Evolutionary conservation across 2,113 vertebrate species (phyloP).

Genomic region (Ammodytes marinus): DNA sequence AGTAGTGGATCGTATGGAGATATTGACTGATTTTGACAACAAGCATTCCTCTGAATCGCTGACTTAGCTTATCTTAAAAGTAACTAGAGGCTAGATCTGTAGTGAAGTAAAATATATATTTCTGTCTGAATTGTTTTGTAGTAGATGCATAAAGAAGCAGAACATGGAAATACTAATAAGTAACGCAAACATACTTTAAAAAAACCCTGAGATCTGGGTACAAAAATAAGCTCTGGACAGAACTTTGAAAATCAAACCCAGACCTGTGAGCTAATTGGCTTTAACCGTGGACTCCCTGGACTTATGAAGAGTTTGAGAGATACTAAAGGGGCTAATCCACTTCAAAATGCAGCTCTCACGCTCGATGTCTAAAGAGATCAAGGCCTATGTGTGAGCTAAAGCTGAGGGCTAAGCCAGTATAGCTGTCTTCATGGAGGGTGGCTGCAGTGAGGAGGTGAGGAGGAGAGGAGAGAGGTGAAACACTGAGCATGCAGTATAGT

Average conservation of each 20-base stretch:
- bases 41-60: too few species aligned
- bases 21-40: too few species aligned
- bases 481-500: constrained; percentile 51
- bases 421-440: constrained; percentile 32
- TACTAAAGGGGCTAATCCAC: constrained; percentile 47
- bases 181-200: too few species aligned
- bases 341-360: constrained; percentile 59
- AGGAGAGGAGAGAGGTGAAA: constrained; percentile 53
- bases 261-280: constrained; percentile 52
- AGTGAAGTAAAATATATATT: too few species aligned
- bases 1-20: too few species aligned
- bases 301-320: constrained; percentile 40
- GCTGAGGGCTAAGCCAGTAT: constrained; percentile 44
- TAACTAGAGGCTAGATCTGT: too few species aligned
- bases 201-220: too few species aligned
- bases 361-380: constrained; percentile 63
- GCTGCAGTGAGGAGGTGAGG: constrained; percentile 44
- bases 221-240: too few species aligned
- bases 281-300: constrained; percentile 41
- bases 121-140: too few species aligned
- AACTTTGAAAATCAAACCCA: neutral
- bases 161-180: too few species aligned
- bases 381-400: constrained; percentile 43
- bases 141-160: too few species aligned
- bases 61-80: too few species aligned